Evolutionary conservation across 2,888 invertebrate genomes (phyloP).

Genomic region (Leptinotarsa rubiginosa): DNA sequence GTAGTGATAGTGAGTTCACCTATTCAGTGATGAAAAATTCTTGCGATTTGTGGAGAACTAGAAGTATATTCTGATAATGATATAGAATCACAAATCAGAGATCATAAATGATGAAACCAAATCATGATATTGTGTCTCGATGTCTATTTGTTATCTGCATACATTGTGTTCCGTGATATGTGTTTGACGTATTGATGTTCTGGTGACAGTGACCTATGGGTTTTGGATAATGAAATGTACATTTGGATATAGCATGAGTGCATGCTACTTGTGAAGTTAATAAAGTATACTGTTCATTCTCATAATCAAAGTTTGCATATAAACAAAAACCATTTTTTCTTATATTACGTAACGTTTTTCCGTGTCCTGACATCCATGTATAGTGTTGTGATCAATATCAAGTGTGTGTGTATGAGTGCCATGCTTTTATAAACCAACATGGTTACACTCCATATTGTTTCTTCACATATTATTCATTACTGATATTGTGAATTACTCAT

Average conservation of each 20-base stretch:
- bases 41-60: too few species aligned
- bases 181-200: conserved; percentile 13
- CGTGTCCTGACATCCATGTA: conserved; percentile 45
- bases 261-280: conserved; percentile 37
- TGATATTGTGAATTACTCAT: conserved; percentile 48
- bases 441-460: conserved; percentile 66
- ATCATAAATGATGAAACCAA: too few species aligned
- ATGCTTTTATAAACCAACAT: conserved; percentile 66
- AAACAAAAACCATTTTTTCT: conserved; percentile 34
- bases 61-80: too few species aligned
- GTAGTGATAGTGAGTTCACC: too few species aligned
- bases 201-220: conserved; percentile 7
- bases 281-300: conserved; percentile 37
- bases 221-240: conserved; percentile 21
- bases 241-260: conserved; percentile 35
- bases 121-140: too few species aligned
- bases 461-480: conserved; percentile 49
- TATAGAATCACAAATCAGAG: too few species aligned
- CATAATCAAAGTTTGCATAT: conserved; percentile 22
- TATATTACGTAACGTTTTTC: conserved; percentile 45
- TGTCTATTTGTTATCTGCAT: not conserved
- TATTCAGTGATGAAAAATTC: too few species aligned
- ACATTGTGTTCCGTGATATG: not conserved
- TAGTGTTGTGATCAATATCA: conserved; percentile 47
- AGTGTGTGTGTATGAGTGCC: conserved; percentile 53